Evolutionary conservation across 2,113 vertebrate genomes (phyloP), one percentile per base, ranked within the genome.

Genomic region (Bubalus kerabau): DNA sequence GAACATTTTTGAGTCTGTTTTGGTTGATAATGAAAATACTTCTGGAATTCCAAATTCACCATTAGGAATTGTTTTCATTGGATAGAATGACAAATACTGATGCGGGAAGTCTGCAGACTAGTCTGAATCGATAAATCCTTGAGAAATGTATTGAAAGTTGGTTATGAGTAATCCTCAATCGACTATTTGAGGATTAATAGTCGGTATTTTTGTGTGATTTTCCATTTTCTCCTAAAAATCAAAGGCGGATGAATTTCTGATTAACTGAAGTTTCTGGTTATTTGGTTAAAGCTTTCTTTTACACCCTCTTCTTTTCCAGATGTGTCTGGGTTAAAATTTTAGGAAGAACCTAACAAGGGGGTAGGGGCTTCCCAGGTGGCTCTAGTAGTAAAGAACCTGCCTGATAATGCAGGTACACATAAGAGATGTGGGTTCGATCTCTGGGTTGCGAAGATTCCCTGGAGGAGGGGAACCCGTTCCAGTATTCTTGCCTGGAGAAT

Each of bases 41-140:
- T 81, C 59, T 57, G 48, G 24, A 92, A 88, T 76, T 82, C 89
- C 57, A 50, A 5, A 59, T 86, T 91, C 36, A 78, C 56, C 23
- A 8, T 78, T 95, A 91, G 78, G 36, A 83, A 91, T 83, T 94
- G 56, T 91, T 95, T 94, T 93, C 17, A 87, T 19, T 85, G 7
- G 5, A 21, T 21, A 91, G 17, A 92, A 85, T 74, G 54, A 43
- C n/a, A 92, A 74, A 82, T 57, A 50, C 17, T 90, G 60, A 92
- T 24, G 2, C 7, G 52, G 67, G 82, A 86, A 80, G n/a, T 81
- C 54, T 95, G 48, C 57, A 88, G 54, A 52, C 26, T 59, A 36
- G 36, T 82, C 28, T 87, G 32, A 56, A 13, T 24, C n/a, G 10
- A 50, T 54, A 81, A 87, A 84, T 28, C 2, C 16, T 95, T 87